Base-by-base conservation (phyloP, 2,113 vertebrate species). In the Pluvialis apricaria region DNA sequence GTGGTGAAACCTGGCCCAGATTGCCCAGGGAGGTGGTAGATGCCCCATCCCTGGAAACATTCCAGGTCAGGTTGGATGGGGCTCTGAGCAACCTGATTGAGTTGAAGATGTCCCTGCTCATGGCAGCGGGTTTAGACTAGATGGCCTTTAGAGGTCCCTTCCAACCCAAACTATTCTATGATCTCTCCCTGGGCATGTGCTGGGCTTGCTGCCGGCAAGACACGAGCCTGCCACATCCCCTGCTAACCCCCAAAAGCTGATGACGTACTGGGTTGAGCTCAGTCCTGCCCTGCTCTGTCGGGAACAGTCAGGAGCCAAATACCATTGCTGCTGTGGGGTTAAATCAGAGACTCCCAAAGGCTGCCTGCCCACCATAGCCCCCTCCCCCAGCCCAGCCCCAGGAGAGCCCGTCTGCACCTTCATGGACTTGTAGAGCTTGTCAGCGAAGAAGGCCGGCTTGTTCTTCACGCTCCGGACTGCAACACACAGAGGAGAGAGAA, bases 341-440 rank as follows among this genome's bases (percentile, higher is more conserved):
- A 61, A 65, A 78, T 68, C 19, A 51, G 16, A 21, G 42, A 49
- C 3, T 75, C 55, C 81, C 55, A 78, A 66, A 71, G 32, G 18
- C 45, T 29, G 24, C 28, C 42, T 52, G 29, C 20, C 83, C 72
- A 57, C 40, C 55, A 17, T 6, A 57, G 25, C 31, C 21, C 32
- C 47, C 34, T 65, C 66, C 68, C 29, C 0, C 5, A 89, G 61
- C 58, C 61, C 55, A n/a, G 54, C 42, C 70, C 58, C 29, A 32
- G 28, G 34, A 45, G 10, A 51, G 8, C 61, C 42, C 8, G 0
- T 38, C 45, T 77, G 61, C 98, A 99, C 99, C 99, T 99, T 99
- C 99, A 99, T 99, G 95, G 99, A 99, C 97, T 99, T 99, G 98
- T 99, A 99, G 83, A 99, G 98, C 45, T 99, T 99, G 96, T 99